These are phyloP conservation scores for Diabrotica balteata DNA, from an alignment of 2,888 invertebrate genomes.

Conservation along the genomic window DNA sequence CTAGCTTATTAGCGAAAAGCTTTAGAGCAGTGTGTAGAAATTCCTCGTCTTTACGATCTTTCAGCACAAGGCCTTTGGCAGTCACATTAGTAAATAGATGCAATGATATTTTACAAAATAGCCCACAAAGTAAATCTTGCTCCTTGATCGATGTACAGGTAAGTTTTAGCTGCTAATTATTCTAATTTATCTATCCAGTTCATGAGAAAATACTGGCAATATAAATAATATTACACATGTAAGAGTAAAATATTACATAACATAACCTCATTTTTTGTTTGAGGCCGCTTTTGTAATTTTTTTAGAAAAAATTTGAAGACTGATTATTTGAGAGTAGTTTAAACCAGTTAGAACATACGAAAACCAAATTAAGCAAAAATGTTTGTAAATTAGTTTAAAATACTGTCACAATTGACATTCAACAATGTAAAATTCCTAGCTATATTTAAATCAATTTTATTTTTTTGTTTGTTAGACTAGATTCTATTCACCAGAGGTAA, in stretches of 20 bases:
- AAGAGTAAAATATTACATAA: constrained; percentile 36
- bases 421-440: neutral
- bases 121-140: constrained; percentile 24
- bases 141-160: constrained; percentile 46
- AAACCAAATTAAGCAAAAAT: no score
- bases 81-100: constrained; percentile 36
- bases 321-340: no score
- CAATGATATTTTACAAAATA: constrained; percentile 33
- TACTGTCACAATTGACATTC: no score
- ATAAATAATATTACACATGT: neutral
- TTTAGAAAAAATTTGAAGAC: neutral
- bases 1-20: constrained; percentile 46
- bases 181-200: no score
- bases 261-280: constrained; percentile 37
- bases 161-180: constrained; percentile 19
- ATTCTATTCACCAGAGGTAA: constrained; percentile 54
- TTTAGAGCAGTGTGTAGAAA: constrained; percentile 41
- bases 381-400: no score
- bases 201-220: no score
- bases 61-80: constrained; percentile 39
- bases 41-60: constrained; percentile 39
- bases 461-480: constrained; percentile 41
- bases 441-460: neutral
- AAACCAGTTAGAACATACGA: no score
- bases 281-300: neutral